Percentiles rank a stretch among this genome's conserved stretches.
phyloP scores from a whole-genome alignment of 2,888 invertebrate species.

The Diadromus collaris region DNA sequence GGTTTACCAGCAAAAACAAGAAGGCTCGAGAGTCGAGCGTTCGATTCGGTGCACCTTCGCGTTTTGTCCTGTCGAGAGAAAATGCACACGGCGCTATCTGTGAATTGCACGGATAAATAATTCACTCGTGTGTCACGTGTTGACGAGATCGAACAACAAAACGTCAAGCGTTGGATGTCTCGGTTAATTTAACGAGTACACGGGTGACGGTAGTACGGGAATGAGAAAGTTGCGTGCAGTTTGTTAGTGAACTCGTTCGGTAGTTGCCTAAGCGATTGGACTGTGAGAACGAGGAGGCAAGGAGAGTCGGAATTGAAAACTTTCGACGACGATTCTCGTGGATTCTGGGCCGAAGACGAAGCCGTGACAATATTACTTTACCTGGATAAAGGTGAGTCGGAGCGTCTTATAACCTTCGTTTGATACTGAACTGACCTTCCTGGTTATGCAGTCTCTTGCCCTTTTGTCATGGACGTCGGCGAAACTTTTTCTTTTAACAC shows the following conservation, averaged over 20 bases:
- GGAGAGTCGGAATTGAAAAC: not conserved
- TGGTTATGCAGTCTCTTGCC: conserved; percentile 58
- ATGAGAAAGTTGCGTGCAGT: conserved; percentile 53
- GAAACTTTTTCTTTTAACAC: conserved; percentile 11
- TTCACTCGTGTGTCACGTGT: conserved; percentile 8
- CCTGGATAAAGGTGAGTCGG: conserved; percentile 46
- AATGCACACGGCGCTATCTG: conserved; percentile 26
- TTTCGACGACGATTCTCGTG: conserved; percentile 1
- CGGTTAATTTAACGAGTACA: conserved; percentile 10
- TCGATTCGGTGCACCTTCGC: not conserved
- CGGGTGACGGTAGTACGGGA: conserved; percentile 34
- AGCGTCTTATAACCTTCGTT: conserved; percentile 44
- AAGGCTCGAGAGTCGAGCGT: not conserved
- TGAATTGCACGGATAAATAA: not conserved
- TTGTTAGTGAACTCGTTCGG: conserved; percentile 45
- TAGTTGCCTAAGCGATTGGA: conserved; percentile 24
- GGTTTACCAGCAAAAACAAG: not conserved
- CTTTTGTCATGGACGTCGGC: conserved; percentile 34
- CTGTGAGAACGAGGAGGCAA: conserved; percentile 6
- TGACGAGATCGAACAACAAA: conserved; percentile 4
- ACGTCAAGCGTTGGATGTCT: conserved; percentile 25
- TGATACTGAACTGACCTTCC: conserved; percentile 55
- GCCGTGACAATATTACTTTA: conserved; percentile 26
- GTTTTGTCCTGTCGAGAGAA: not conserved
- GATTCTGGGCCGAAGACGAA: not conserved